Conservation (phyloP, 2,797 vertebrate species). For the Poecilia picta region DNA sequence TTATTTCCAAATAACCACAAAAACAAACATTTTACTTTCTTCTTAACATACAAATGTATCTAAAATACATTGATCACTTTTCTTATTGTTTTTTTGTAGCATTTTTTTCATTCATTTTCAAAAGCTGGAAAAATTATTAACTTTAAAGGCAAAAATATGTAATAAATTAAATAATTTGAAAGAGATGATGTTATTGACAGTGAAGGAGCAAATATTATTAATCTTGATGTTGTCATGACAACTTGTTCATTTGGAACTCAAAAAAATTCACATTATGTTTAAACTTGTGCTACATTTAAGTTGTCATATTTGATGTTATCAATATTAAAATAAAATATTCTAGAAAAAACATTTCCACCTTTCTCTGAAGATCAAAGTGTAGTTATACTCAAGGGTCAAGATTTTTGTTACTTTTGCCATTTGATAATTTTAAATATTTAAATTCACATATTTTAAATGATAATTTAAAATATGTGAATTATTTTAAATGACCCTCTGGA, state of each 20-base stretch:
- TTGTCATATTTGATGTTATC: background rate
- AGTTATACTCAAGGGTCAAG: background rate
- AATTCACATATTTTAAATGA: too few species aligned
- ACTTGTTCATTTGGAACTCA: background rate
- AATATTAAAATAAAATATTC: background rate
- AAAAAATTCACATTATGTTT: background rate
- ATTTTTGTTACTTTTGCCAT: background rate
- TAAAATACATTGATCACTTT: background rate
- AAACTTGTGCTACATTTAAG: background rate
- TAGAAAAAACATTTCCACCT: background rate
- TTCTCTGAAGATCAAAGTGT: background rate
- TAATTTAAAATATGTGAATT: background rate
- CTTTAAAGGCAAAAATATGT: background rate
- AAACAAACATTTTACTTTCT: background rate
- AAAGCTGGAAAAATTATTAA: background rate
- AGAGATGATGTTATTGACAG: background rate
- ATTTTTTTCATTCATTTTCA: background rate
- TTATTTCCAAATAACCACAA: background rate
- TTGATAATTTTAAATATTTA: background rate
- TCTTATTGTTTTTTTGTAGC: background rate
- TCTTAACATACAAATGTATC: background rate
- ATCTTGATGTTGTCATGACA: background rate
- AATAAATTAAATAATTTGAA: background rate
- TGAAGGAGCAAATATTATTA: background rate
- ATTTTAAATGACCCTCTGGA: background rate